Conservation (phyloP, 2,113 vertebrate genomes). For the Puffinus mauretanicus region DNA sequence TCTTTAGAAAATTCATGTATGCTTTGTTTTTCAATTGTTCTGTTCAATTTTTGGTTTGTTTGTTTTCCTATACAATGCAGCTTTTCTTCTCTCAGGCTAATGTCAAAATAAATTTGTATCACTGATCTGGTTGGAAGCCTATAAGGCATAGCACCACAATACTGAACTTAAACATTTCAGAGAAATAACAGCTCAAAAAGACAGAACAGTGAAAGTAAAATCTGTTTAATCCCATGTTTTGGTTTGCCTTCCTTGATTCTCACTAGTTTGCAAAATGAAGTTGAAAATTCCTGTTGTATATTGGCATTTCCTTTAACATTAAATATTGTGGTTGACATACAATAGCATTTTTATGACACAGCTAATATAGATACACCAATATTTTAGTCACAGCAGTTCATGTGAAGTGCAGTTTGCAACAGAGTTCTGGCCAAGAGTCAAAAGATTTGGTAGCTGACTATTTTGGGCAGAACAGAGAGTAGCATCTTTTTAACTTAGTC, state of each 20-base stretch:
- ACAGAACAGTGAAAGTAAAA: neutral
- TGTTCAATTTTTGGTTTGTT: neutral
- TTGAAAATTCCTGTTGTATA: neutral
- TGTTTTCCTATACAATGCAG: slow-evolving; percentile 37
- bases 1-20: slow-evolving; percentile 11
- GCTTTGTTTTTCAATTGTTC: neutral
- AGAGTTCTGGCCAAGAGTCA: neutral
- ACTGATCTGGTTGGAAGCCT: slow-evolving; percentile 31
- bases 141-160: neutral
- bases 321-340: neutral
- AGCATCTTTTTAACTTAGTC: neutral
- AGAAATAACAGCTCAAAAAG: slow-evolving; percentile 15
- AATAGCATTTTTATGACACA: neutral
- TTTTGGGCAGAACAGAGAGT: neutral
- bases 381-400: neutral
- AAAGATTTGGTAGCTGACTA: neutral
- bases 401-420: neutral
- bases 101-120: slow-evolving; percentile 69
- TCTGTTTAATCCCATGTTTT: slow-evolving; percentile 15
- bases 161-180: neutral
- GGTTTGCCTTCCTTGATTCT: neutral
- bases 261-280: neutral
- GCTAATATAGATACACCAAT: neutral
- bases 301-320: neutral
- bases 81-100: slow-evolving; percentile 66